These are phyloP conservation scores for Brachypalpus laphriformis DNA, from an alignment of 2,888 invertebrate genomes.

Conservation along the genomic window DNA sequence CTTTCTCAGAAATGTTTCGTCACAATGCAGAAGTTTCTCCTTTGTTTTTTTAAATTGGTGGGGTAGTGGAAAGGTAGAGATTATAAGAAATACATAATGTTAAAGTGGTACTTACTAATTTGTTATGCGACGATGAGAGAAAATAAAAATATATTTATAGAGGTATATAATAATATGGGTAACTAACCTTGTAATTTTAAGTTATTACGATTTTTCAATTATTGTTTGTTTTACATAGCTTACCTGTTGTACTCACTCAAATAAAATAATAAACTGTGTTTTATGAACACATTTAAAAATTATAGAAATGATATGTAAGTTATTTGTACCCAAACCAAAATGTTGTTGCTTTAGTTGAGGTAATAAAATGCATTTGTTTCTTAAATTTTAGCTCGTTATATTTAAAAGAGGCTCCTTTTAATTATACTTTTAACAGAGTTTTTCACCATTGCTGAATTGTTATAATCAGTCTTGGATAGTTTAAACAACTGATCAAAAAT, in stretches of 20 bases:
- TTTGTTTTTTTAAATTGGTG: background rate
- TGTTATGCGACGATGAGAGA: slow-evolving; percentile 37
- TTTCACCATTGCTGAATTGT: too few species aligned
- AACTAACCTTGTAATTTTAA: slow-evolving; percentile 45
- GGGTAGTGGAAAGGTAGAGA: slow-evolving; percentile 27
- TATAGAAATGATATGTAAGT: slow-evolving; percentile 15
- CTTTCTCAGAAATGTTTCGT: slow-evolving; percentile 29
- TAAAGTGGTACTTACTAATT: slow-evolving; percentile 64
- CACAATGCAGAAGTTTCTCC: slow-evolving; percentile 30
- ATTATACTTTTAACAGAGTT: too few species aligned
- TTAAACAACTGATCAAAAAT: too few species aligned
- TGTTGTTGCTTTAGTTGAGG: slow-evolving; percentile 42
- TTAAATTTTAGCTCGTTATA: background rate
- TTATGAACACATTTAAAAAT: background rate
- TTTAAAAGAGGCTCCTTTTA: too few species aligned
- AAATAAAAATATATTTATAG: slow-evolving; percentile 21
- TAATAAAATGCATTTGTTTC: background rate
- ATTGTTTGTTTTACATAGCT: slow-evolving; percentile 51
- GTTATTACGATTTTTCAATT: background rate
- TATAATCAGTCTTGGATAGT: too few species aligned
- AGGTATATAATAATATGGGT: background rate
- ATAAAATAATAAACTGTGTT: slow-evolving; percentile 22
- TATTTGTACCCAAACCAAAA: slow-evolving; percentile 43
- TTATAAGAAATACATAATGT: slow-evolving; percentile 28
- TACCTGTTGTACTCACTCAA: slow-evolving; percentile 42